Base-by-base conservation (phyloP, 1,140 invertebrate genomes). In the Heliconius eleuchia region DNA sequence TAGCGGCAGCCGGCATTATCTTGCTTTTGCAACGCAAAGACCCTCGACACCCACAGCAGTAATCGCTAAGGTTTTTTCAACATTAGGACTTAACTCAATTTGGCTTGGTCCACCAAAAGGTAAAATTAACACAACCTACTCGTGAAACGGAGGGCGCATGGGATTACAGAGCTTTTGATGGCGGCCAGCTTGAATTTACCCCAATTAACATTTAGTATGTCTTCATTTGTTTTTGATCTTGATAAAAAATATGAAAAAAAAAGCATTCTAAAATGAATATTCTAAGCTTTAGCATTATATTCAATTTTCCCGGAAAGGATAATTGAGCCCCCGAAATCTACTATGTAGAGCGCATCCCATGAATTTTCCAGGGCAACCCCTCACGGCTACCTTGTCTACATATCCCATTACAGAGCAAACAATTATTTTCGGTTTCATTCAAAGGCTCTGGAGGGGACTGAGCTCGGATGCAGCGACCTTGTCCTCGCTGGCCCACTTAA, bases 401-500 rank as follows among this genome's bases (percentile, higher is more conserved):
- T 39, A 42, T 72, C 37, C 60, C 5, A 30, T 66, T 66, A 66
- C 60, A 60, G 50, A 7, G 27, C 70, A 39, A 39, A 72, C 18
- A 72, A 27, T 16, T 27, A 30, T 30, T 66, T 66, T 82, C 80
- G 83, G 81, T 83, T 42, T 50, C 27, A 73, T 46, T 42, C 72
- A 50, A 73, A 73, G 42, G 75, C 71, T 79, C 72, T 78, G 76
- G 77, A 52, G 50, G 84, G 83, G 83, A 81, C 83, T 84, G 86
- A 81, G 85, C 60, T 66, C 57, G 83, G 86, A 85, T 88, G 89
- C 87, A 87, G 60, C 89, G 91, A 91, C 91, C 91, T 92, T 91
- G 91, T 80, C 83, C 87, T 82, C 85, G 83, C 77, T 90, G 87
- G 83, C 88, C 89, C 83, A 91, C 86, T 74, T 82, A 76, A 50